Evolutionary conservation across 2,797 vertebrate genomes (phyloP).

Genomic region (Macrochelys suwanniensis): DNA sequence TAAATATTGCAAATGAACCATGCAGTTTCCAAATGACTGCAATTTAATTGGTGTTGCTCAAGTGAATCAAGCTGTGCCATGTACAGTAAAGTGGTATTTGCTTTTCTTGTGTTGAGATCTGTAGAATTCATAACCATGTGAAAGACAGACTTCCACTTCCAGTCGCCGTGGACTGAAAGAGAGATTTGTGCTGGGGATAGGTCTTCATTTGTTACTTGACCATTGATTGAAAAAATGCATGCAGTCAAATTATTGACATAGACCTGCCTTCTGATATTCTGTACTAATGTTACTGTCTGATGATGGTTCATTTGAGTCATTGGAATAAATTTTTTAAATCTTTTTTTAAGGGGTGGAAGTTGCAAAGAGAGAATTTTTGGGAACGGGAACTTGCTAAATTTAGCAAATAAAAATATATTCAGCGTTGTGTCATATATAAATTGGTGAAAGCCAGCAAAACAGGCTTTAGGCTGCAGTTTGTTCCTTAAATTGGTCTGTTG

Average conservation of each 20-base stretch:
- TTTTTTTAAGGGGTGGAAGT: background rate
- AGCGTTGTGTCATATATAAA: background rate
- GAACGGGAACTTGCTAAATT: background rate
- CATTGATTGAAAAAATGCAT: background rate
- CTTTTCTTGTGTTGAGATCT: background rate
- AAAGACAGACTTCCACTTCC: background rate
- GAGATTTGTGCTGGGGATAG: background rate
- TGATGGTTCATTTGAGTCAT: background rate
- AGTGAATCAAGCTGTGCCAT: background rate
- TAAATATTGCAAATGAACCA: background rate
- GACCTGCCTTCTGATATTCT: background rate
- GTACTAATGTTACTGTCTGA: background rate
- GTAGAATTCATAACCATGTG: background rate
- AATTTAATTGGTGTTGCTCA: background rate
- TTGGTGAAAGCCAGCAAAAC: background rate
- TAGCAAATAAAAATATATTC: background rate
- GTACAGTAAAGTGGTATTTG: rapidly evolving
- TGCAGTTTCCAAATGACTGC: background rate
- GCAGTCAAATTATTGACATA: background rate
- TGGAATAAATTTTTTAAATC: background rate
- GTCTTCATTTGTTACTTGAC: background rate
- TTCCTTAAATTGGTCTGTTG: background rate
- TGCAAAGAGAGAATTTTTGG: background rate
- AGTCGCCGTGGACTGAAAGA: background rate
- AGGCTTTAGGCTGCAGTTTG: background rate